Base-by-base conservation (phyloP, 2,888 invertebrate genomes). In the Metellina segmentata region DNA sequence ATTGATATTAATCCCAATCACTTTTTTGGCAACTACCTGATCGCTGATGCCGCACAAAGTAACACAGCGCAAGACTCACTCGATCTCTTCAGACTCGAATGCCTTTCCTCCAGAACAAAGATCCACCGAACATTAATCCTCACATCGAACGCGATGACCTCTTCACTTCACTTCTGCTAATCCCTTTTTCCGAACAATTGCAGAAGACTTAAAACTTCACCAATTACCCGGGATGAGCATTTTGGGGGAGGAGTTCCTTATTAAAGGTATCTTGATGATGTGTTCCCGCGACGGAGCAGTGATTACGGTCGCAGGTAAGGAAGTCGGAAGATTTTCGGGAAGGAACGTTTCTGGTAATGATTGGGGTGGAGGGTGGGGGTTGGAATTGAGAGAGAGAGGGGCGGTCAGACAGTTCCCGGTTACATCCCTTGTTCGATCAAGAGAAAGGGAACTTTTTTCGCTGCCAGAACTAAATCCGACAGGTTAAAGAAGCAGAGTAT, bases 101-200 rank as follows among this genome's bases (percentile, higher is more conserved):
- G 34, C 34, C 34, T 4, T 34, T 34, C 34, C 61, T 61, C 9
- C 61, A 16, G 61, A 16, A 61, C 34, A 34, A 34, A 34, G 34
- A 61, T 61, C 9, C 16, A 16, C 16, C 61, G 61, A 11, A 5
- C 61, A 61, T 61, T 61, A 61, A 61, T 61, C 61, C 61, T 16
- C 61, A 61, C 9, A 61, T 61, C 61, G 61, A 61, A 61, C 61
- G 61, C 61, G 61, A 61, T 61, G 61, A 61, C 61, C 75, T 49
- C 75, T 48, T 75, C 75, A 75, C 34, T 75, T 75, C 75, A 34
- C 16, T 48, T 13, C 34, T 34, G 7, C 8, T 75, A 75, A 75
- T 75, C 75, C 75, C 48, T 16, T 16, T 49, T 75, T 48, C 48
- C 75, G 16, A 75, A 75, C 75, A 75, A 75, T 48, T 48, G 13